Evolutionary conservation across 2,888 invertebrate genomes (phyloP).

Genomic region (Beris chalybata): DNA sequence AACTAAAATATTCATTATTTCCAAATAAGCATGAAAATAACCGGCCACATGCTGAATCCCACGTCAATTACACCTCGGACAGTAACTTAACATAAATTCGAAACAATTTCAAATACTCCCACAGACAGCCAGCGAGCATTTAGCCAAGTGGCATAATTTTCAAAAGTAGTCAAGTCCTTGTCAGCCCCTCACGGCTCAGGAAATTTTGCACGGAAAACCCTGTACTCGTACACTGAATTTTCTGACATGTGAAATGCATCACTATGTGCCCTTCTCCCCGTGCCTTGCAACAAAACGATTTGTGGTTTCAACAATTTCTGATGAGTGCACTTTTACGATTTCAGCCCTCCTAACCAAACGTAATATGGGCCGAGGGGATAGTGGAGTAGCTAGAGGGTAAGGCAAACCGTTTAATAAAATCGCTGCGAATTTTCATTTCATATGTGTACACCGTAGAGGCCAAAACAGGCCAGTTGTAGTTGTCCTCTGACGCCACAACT

Average conservation of each 20-base stretch:
- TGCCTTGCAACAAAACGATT: conserved; percentile 10
- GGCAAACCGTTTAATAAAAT: conserved; percentile 6
- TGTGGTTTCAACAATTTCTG: conserved; percentile 21
- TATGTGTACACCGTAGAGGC: background rate
- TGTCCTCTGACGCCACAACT: too few species aligned
- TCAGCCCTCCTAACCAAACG: background rate
- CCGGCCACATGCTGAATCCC: conserved; percentile 26
- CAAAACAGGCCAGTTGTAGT: too few species aligned
- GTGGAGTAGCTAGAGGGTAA: background rate
- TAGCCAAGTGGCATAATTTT: too few species aligned
- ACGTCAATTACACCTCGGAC: conserved; percentile 28
- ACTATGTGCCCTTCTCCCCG: too few species aligned
- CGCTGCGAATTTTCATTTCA: conserved; percentile 9
- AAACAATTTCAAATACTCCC: too few species aligned
- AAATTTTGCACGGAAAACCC: too few species aligned
- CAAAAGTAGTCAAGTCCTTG: too few species aligned
- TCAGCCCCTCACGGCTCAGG: too few species aligned
- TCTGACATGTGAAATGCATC: too few species aligned
- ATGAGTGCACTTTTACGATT: conserved; percentile 17
- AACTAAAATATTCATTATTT: conserved; percentile 20
- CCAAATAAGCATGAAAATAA: conserved; percentile 21
- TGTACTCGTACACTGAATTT: too few species aligned
- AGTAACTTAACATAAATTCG: conserved; percentile 15
- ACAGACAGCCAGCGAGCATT: too few species aligned
- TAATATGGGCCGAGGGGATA: background rate